Conservation (phyloP, 2,888 invertebrate genomes). For the Apamea sordens region DNA sequence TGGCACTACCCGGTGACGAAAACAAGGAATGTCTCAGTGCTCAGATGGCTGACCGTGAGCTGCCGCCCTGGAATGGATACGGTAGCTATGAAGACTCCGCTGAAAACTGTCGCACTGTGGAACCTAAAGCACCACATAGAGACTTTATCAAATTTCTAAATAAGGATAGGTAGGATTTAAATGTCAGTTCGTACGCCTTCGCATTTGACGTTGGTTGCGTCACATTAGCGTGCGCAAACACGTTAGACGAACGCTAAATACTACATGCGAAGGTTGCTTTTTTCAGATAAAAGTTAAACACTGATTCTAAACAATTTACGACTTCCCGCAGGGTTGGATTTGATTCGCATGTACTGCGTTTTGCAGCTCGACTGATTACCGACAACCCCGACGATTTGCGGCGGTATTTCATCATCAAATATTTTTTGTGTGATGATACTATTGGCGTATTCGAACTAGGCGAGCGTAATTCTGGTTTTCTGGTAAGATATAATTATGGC, state of each 20-base stretch:
- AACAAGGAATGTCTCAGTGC: conserved; percentile 76
- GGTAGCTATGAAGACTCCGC: conserved; percentile 97
- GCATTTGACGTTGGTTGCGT: not conserved
- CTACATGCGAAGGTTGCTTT: not conserved
- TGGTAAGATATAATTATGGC: conserved; percentile 68
- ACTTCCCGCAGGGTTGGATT: conserved; percentile 91
- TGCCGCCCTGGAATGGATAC: conserved; percentile 97
- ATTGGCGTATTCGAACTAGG: conserved; percentile 95
- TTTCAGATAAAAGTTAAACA: not conserved
- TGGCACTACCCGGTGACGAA: conserved; percentile 86
- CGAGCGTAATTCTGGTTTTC: conserved; percentile 93
- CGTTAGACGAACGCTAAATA: not conserved
- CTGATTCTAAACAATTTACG: not conserved
- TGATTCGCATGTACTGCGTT: conserved; percentile 94
- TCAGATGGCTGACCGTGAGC: conserved; percentile 81
- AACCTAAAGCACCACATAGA: conserved; percentile 93
- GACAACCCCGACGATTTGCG: conserved; percentile 91
- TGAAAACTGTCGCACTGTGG: conserved; percentile 95
- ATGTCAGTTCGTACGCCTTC: not conserved
- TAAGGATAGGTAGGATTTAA: conserved; percentile 92
- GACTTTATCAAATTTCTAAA: conserved; percentile 95
- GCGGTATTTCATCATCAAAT: conserved; percentile 95
- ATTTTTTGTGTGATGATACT: conserved; percentile 95
- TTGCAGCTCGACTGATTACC: conserved; percentile 94
- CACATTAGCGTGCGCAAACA: no score